Evolutionary conservation across 2,797 vertebrate species (phyloP), one percentile per base, ranked within the genome.

Genomic region (Erithacus rubecula): DNA sequence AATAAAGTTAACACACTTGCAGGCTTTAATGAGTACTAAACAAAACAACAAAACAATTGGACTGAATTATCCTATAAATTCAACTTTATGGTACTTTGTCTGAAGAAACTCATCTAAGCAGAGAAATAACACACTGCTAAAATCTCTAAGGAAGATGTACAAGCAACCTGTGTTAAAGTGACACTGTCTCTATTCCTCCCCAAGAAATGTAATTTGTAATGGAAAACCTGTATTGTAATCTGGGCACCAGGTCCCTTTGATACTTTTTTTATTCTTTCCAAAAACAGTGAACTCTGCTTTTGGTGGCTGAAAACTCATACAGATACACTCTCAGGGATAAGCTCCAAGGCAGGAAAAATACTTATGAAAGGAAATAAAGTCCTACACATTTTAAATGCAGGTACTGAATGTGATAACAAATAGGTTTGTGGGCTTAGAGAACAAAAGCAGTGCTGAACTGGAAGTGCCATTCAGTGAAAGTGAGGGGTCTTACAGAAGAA

Each of bases 231-330:
- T 13, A 22, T 34, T 78, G 17, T n/a, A 24, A 87, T 23, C 8
- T 19, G 9, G 17, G 13, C 21, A 70, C 44, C 6, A 12, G 6
- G 19, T 34, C 14, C 16, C 22, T 52, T 43, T 16, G 20, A 49
- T 27, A 6, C 9, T n/a, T 78, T 39, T 39, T 47, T 29, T 24
- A 44, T 29, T 71, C 10, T 59, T 62, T 60, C 18, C 22, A 39
- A 30, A 53, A 53, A 11, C 15, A 44, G 1, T 1, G 0, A 68
- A 32, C 26, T 32, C 17, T 4, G 7, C 18, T 56, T 80, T 34
- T n/a, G n/a, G 10, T 68, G 4, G 12, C 11, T 72, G 37, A 5
- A 76, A 21, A 52, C 17, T 24, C 37, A 21, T 3, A 52, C 3
- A 85, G 44, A 70, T 9, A 3, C 15, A 26, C 18, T 69, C 77